phyloP scores from a whole-genome alignment of 2,888 invertebrate species.

The Drosophila austrosaltans region DNA sequence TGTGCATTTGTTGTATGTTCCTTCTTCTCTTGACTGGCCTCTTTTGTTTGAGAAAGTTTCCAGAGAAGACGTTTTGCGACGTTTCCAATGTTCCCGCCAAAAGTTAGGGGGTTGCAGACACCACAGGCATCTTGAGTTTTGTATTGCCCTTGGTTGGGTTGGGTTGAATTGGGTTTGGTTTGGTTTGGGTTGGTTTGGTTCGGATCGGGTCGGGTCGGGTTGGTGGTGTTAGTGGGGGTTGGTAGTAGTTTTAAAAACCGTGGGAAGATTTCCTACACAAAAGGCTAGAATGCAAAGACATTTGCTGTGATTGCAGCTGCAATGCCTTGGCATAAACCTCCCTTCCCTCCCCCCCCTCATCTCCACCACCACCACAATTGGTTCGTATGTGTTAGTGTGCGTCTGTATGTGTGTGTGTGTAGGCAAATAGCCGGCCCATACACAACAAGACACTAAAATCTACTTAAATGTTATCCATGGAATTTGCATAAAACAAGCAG shows the following conservation, averaged over 20 bases:
- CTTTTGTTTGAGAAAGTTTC: constrained; percentile 51
- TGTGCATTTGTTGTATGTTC: too few species aligned
- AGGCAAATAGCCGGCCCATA: constrained; percentile 14
- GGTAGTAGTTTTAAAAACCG: constrained; percentile 54
- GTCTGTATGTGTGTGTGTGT: not conserved
- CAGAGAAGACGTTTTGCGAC: constrained; percentile 59
- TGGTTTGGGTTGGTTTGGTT: constrained; percentile 43
- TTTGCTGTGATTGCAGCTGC: constrained; percentile 68
- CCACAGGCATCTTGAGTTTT: constrained; percentile 41
- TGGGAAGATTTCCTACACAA: constrained; percentile 79
- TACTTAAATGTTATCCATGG: constrained; percentile 18
- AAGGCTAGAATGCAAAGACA: constrained; percentile 54
- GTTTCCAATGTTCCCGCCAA: constrained; percentile 66
- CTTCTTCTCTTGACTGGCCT: constrained; percentile 48
- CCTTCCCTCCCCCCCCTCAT: not conserved
- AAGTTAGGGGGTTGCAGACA: constrained; percentile 72
- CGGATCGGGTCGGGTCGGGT: constrained; percentile 53
- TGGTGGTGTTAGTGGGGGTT: constrained; percentile 25
- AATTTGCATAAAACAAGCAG: constrained; percentile 67
- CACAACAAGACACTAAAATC: constrained; percentile 15
- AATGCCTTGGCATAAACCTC: not conserved
- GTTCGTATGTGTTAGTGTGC: too few species aligned
- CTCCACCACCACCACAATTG: not conserved
- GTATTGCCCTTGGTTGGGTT: constrained; percentile 55
- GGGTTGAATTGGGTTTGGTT: constrained; percentile 42